Conservation (phyloP, 1,140 invertebrate genomes). For the Conus betulinus region DNA sequence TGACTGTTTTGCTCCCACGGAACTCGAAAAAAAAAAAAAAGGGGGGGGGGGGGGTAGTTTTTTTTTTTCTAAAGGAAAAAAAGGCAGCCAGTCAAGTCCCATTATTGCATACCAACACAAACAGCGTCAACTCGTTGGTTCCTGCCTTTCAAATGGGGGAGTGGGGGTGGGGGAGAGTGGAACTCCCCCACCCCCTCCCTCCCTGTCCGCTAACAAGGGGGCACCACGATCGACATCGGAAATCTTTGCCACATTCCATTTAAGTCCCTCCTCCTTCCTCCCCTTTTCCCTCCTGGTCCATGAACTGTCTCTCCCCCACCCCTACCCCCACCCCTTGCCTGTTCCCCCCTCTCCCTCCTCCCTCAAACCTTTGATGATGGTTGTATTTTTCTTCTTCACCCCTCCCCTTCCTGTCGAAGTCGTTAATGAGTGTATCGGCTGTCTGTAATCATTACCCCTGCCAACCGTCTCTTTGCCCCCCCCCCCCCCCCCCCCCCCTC, state of each 20-base stretch:
- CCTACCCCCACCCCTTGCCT: too few species aligned
- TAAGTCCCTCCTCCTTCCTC: neutral
- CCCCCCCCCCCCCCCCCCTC: neutral
- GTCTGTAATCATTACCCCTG: neutral
- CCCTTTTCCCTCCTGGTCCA: neutral
- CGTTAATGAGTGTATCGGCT: slow-evolving; percentile 21
- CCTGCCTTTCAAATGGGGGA: neutral
- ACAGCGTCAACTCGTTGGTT: slow-evolving; percentile 11
- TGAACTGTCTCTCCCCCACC: neutral
- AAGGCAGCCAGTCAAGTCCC: slow-evolving; percentile 8
- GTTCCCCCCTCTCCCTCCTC: too few species aligned
- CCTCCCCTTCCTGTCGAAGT: neutral
- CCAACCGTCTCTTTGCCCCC: neutral
- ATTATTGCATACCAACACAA: slow-evolving; percentile 35
- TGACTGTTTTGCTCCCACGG: neutral
- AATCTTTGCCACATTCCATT: slow-evolving; percentile 27
- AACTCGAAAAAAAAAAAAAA: too few species aligned
- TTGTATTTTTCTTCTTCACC: neutral
- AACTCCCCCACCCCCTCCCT: too few species aligned
- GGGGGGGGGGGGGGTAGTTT: neutral
- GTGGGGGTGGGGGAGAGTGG: too few species aligned
- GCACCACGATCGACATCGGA: slow-evolving; percentile 8
- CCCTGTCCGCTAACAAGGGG: neutral
- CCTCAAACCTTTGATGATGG: neutral
- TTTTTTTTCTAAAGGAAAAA: neutral